A percentile compares a stretch with the other conserved stretches of the same genome.
phyloP scores from a whole-genome alignment of 2,797 vertebrate genomes.

The Pseudomugil tenellus region DNA sequence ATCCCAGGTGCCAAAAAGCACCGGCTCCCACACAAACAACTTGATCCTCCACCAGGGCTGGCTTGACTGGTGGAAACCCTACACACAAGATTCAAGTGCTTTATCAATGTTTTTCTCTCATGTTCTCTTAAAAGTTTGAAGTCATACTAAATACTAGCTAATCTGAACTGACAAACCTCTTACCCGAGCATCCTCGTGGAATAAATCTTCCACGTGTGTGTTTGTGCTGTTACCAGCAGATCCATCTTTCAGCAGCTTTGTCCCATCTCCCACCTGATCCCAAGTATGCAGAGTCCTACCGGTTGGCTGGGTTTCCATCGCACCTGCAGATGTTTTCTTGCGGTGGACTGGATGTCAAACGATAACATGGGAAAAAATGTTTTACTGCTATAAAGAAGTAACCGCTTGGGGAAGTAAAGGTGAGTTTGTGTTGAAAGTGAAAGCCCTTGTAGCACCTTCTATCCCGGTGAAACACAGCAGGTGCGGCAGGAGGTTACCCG shows the following conservation, averaged over 20 bases:
- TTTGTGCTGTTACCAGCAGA: conserved; percentile 22
- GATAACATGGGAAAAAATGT: neutral
- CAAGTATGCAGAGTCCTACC: conserved; percentile 48
- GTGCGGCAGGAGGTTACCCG: conserved; percentile 55
- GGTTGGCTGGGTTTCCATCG: conserved; percentile 56
- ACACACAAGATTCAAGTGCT: conserved; percentile 15
- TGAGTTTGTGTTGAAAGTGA: neutral
- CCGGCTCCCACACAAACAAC: conserved; percentile 94
- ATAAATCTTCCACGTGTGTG: conserved; percentile 87
- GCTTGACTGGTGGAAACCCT: conserved; percentile 79
- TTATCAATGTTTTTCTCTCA: neutral
- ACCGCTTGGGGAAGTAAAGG: neutral
- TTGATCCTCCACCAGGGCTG: conserved; percentile 97
- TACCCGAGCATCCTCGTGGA: conserved; percentile 95
- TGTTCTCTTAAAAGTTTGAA: neutral
- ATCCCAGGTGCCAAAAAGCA: conserved; percentile 98
- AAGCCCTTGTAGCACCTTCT: neutral
- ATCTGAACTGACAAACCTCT: neutral
- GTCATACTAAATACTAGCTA: neutral
- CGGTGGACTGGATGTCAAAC: neutral
- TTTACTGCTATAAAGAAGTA: neutral
- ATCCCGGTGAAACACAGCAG: conserved; percentile 37
- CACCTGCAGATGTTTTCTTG: conserved; percentile 19
- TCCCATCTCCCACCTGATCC: conserved; percentile 31
- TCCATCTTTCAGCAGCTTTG: conserved; percentile 17